Percentiles rank a stretch among this genome's conserved stretches.
phyloP scores from a whole-genome alignment of 1,140 invertebrate species.

The Drosophila albomicans region DNA sequence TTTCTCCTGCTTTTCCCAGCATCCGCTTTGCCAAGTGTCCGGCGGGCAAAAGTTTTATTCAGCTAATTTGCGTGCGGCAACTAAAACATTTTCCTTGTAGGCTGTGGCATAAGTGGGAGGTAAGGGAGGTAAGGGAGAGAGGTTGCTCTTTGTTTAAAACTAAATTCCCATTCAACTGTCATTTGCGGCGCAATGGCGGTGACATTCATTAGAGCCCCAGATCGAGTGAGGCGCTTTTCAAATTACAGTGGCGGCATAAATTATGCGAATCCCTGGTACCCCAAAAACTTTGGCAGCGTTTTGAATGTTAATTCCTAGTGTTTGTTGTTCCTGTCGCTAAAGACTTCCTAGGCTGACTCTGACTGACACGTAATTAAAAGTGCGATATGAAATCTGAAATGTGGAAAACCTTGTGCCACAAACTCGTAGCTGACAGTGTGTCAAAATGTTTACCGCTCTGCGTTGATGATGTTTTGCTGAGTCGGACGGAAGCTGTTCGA shows the following conservation, averaged over 20 bases:
- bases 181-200: constrained; percentile 60
- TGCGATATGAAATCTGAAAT: constrained; percentile 37
- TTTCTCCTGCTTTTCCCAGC: background rate
- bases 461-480: background rate
- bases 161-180: constrained; percentile 76
- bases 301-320: constrained; percentile 55
- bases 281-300: constrained; percentile 35
- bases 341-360: constrained; percentile 42
- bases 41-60: constrained; percentile 58
- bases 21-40: constrained; percentile 9
- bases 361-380: constrained; percentile 69
- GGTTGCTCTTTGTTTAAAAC: constrained; percentile 61
- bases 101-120: constrained; percentile 9
- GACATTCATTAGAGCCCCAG: constrained; percentile 39
- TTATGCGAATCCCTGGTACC: constrained; percentile 33
- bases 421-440: constrained; percentile 28
- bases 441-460: constrained; percentile 23
- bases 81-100: constrained; percentile 74
- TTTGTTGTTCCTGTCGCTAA: constrained; percentile 50
- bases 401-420: constrained; percentile 17
- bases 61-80: constrained; percentile 75
- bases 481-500: constrained; percentile 28
- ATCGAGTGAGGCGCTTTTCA: constrained; percentile 26
- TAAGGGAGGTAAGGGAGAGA: background rate
- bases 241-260: constrained; percentile 53